Conservation (phyloP, 2,888 invertebrate species). For the Punctoribates punctum region DNA sequence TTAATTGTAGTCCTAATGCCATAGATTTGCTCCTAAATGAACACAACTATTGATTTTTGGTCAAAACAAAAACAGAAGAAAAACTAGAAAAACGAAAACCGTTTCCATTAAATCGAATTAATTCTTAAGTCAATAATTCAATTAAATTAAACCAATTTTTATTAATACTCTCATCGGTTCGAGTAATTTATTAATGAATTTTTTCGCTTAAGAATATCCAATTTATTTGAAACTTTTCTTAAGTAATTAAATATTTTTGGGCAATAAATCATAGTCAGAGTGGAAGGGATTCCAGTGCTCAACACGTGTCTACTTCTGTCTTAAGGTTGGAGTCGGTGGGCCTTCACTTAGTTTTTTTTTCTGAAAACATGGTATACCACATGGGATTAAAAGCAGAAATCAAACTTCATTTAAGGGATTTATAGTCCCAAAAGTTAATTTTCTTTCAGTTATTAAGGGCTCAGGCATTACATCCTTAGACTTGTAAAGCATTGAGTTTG, state of each 20-base stretch:
- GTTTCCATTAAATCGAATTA: neutral
- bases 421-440: conserved; percentile 30
- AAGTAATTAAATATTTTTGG: neutral
- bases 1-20: conserved; percentile 21
- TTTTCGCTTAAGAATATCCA: neutral
- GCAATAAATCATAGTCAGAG: conserved; percentile 3
- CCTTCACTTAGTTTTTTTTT: neutral
- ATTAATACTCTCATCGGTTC: neutral
- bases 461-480: neutral
- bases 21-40: neutral
- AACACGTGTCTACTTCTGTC: conserved; percentile 3
- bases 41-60: neutral
- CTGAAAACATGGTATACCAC: neutral
- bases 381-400: conserved; percentile 22
- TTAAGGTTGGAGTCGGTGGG: neutral
- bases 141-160: neutral
- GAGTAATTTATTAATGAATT: neutral
- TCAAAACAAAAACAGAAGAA: neutral
- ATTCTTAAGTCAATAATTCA: neutral
- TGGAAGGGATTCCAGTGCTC: neutral
- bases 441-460: conserved; percentile 27
- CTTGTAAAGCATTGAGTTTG: neutral
- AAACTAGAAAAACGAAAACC: neutral
- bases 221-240: neutral
- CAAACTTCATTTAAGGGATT: conserved; percentile 36